Evolutionary conservation across 64 coral and sea anemone species (phyloP).

Genomic region (Trachythela sp.): DNA sequence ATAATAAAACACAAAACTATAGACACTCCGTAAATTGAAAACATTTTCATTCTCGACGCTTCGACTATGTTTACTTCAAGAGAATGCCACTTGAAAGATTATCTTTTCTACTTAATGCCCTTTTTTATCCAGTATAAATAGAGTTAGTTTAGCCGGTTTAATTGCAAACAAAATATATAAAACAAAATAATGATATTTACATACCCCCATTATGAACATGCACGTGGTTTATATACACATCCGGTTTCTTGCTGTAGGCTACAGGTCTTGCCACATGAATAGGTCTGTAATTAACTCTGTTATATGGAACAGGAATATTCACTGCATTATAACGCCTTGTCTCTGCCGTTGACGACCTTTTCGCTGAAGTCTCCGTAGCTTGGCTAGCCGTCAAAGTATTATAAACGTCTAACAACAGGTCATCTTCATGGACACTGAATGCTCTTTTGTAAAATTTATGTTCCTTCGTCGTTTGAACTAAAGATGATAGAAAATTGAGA

Average conservation of each 20-base stretch:
- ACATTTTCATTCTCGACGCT: too few species aligned
- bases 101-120: too few species aligned
- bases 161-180: not conserved
- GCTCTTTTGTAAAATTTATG: not conserved
- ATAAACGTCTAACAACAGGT: not conserved
- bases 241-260: not conserved
- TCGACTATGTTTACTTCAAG: too few species aligned
- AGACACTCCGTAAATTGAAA: too few species aligned
- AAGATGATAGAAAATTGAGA: not conserved
- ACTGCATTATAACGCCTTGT: not conserved
- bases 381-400: not conserved
- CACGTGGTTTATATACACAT: not conserved
- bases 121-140: too few species aligned
- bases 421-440: not conserved
- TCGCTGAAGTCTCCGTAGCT: not conserved
- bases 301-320: not conserved
- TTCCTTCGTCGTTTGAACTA: not conserved
- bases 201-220: slow-evolving; percentile 17
- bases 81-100: too few species aligned
- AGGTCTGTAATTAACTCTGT: not conserved
- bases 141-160: too few species aligned
- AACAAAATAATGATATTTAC: not conserved
- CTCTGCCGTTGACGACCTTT: not conserved
- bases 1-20: too few species aligned
- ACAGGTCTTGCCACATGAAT: not conserved